A percentile compares a stretch with the other conserved stretches of the same genome.
Conservation (phyloP, 1,140 invertebrate genomes). For the Cephus cinctus region DNA sequence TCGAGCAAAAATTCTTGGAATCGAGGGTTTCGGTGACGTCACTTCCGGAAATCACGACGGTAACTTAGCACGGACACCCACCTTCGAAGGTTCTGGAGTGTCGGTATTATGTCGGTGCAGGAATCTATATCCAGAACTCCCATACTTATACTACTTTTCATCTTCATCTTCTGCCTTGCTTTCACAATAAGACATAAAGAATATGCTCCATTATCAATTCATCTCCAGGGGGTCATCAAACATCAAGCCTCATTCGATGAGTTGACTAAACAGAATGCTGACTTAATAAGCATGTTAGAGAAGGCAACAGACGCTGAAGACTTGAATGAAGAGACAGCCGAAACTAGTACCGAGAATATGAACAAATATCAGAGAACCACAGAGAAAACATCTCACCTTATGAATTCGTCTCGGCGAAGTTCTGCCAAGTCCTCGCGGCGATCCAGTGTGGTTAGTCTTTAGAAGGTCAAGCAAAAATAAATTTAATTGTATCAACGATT, state of each 20-base stretch:
- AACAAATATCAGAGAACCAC: too few relatives aligned
- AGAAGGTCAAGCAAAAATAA: background rate
- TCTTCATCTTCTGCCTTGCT: background rate
- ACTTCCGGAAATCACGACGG: too few relatives aligned
- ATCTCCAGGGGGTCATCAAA: conserved; percentile 57
- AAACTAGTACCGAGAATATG: background rate
- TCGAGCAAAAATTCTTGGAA: too few relatives aligned
- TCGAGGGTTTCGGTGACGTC: too few relatives aligned
- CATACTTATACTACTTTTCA: too few relatives aligned
- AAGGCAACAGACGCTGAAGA: conserved; percentile 41
- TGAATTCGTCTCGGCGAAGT: background rate
- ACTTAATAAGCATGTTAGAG: conserved; percentile 51
- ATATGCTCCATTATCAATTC: conserved; percentile 11
- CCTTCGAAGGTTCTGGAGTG: too few relatives aligned
- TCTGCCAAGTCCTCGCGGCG: conserved; percentile 16
- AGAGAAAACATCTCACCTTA: background rate
- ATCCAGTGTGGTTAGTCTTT: background rate
- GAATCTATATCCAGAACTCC: too few relatives aligned
- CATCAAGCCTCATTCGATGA: conserved; percentile 61
- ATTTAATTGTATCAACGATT: background rate
- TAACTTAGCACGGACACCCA: too few relatives aligned
- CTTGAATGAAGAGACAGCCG: conserved; percentile 27
- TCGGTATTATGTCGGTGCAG: too few relatives aligned
- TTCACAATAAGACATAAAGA: background rate
- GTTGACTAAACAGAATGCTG: conserved; percentile 54